These are phyloP conservation scores for Junonia oenone DNA, from an alignment of 2,888 invertebrate species.

Conservation along the genomic window DNA sequence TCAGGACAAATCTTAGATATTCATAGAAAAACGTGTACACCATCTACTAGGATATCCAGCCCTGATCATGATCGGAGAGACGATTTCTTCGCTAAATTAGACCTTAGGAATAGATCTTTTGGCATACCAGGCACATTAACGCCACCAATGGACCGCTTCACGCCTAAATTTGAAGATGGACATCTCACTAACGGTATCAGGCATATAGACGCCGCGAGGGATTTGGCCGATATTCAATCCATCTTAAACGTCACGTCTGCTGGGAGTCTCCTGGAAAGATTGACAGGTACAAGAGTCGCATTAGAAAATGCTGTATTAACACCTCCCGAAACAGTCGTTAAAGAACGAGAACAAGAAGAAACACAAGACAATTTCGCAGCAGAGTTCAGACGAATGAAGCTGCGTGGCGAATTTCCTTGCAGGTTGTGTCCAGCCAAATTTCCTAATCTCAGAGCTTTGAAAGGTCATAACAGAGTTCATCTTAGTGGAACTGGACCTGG, in stretches of 20 bases:
- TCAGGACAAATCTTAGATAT: conserved; percentile 83
- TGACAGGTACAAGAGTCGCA: conserved; percentile 68
- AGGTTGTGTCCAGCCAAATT: conserved; percentile 92
- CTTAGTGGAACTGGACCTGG: conserved; percentile 87
- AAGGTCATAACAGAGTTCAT: conserved; percentile 94
- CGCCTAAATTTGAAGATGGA: conserved; percentile 62
- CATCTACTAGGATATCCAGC: conserved; percentile 55
- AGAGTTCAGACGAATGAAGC: conserved; percentile 92
- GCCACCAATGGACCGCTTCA: conserved; percentile 65
- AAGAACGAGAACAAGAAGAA: conserved; percentile 80
- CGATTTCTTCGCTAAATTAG: conserved; percentile 89
- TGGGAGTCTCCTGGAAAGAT: conserved; percentile 82
- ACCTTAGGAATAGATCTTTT: conserved; percentile 85
- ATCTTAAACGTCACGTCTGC: conserved; percentile 88
- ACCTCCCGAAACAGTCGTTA: conserved; percentile 62
- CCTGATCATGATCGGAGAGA: conserved; percentile 83
- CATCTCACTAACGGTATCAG: conserved; percentile 61
- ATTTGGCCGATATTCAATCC: conserved; percentile 91
- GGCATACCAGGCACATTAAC: conserved; percentile 68
- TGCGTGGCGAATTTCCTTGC: conserved; percentile 94
- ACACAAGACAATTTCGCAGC: conserved; percentile 91
- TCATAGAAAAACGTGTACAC: conserved; percentile 77
- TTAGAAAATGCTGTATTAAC: conserved; percentile 65
- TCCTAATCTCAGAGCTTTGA: conserved; percentile 92
- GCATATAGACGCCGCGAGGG: conserved; percentile 82